Conservation (phyloP, 2,113 vertebrate genomes). For the Sebastes schlegelii region DNA sequence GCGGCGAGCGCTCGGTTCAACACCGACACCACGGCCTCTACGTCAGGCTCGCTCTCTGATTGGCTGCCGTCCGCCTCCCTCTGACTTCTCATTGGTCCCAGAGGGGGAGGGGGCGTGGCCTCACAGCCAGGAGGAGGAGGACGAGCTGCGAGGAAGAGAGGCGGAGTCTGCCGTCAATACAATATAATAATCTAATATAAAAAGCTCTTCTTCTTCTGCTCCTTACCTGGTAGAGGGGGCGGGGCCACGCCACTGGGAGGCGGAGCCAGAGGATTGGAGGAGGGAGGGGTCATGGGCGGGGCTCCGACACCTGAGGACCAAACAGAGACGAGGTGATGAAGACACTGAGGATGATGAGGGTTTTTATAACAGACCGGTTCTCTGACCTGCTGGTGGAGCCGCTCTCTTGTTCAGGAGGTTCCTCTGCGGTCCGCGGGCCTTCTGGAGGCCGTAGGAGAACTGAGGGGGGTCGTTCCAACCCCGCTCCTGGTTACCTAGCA, state of each 20-base stretch:
- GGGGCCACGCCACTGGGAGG: slow-evolving; percentile 64
- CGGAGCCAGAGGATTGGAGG: slow-evolving; percentile 70
- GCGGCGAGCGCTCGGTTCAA: slow-evolving; percentile 82
- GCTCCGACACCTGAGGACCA: slow-evolving; percentile 50
- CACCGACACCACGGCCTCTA: slow-evolving; percentile 81
- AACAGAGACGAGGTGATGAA: slow-evolving; percentile 19
- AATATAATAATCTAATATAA: no score
- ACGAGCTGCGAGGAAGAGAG: slow-evolving; percentile 3
- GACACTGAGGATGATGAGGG: background rate
- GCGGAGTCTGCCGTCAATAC: background rate
- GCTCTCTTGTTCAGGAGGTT: slow-evolving; percentile 85
- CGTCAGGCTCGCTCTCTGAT: slow-evolving; percentile 72
- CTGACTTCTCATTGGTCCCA: slow-evolving; percentile 35
- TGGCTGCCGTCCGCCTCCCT: slow-evolving; percentile 33
- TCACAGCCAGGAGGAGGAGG: slow-evolving; percentile 30
- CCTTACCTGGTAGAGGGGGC: slow-evolving; percentile 53
- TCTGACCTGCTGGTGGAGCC: slow-evolving; percentile 58
- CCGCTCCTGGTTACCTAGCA: slow-evolving; percentile 90
- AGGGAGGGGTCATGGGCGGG: slow-evolving; percentile 49
- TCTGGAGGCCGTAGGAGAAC: slow-evolving; percentile 92
- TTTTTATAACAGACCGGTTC: background rate
- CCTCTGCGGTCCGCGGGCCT: slow-evolving; percentile 76
- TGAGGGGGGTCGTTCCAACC: slow-evolving; percentile 98
- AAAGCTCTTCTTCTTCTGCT: no score
- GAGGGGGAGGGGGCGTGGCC: slow-evolving; percentile 31